Conservation (phyloP, 2,797 vertebrate species). For the Peromyscus eremicus region DNA sequence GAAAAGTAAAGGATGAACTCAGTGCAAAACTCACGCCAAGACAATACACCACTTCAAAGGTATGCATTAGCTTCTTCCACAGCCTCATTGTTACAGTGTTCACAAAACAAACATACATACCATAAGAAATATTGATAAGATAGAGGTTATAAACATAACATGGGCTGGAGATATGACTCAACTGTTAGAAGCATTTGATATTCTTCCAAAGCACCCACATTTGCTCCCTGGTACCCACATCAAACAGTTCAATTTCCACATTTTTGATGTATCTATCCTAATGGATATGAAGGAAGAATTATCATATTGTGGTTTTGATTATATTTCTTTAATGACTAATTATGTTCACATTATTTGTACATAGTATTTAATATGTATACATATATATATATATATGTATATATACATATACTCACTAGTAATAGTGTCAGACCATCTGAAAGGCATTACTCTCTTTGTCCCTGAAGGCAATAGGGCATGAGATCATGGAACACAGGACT, state of each 20-base stretch:
- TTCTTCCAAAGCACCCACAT: background rate
- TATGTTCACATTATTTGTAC: conserved; percentile 22
- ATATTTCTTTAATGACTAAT: background rate
- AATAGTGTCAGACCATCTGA: background rate
- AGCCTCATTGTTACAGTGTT: background rate
- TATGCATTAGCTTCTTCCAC: background rate
- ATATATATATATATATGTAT: too few relatives aligned
- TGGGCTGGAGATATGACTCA: background rate
- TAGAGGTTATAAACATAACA: background rate
- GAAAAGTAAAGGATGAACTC: background rate
- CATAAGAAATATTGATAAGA: background rate
- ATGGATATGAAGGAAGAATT: background rate
- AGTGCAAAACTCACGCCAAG: background rate
- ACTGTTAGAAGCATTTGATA: too few relatives aligned
- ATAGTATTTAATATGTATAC: too few relatives aligned
- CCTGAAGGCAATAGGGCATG: background rate
- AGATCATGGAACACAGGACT: background rate
- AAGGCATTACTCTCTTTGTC: background rate
- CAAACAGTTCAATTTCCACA: background rate
- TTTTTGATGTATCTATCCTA: background rate
- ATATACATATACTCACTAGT: background rate
- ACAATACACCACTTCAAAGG: background rate
- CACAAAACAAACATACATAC: background rate
- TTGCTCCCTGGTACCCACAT: background rate
- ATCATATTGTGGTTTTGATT: conserved; percentile 4